A percentile compares a stretch with the other conserved stretches of the same genome.
phyloP scores from a whole-genome alignment of 2,113 vertebrate genomes.

The Furnarius figulus region DNA sequence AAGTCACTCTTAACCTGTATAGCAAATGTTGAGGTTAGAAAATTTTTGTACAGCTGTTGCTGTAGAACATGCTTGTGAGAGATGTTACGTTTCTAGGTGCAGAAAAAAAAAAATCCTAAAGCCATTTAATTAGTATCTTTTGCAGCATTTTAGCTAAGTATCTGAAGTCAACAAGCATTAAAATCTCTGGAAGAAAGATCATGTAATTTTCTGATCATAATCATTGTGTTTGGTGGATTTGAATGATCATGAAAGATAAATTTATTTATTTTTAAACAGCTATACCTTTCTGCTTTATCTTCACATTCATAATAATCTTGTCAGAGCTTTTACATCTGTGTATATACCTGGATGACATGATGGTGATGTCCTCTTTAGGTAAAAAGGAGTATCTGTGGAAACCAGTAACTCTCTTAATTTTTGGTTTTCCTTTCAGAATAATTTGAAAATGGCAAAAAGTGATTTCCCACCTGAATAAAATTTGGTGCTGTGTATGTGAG shows the following conservation, averaged over 20 bases:
- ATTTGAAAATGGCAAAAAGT: not conserved
- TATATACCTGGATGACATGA: not conserved
- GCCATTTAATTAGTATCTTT: not conserved
- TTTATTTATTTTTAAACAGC: not conserved
- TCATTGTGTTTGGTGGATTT: not conserved
- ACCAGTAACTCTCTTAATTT: not conserved
- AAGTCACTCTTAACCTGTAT: not conserved
- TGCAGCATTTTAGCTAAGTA: not conserved
- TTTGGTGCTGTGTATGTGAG: not conserved
- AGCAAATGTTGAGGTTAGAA: not conserved
- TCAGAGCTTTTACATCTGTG: not conserved
- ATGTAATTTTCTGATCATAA: not conserved
- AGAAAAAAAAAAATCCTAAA: not conserved
- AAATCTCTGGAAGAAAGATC: not conserved
- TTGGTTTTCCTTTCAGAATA: not conserved
- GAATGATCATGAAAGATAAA: not conserved
- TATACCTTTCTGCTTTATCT: not conserved
- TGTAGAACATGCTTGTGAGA: not conserved
- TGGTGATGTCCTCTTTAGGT: not conserved
- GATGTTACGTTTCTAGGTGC: not conserved
- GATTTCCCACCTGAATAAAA: not conserved
- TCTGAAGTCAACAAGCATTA: not conserved
- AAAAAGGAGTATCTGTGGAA: not conserved
- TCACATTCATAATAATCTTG: not conserved
- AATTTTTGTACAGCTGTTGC: not conserved